A percentile compares a stretch with the other conserved stretches of the same genome.
Conservation (phyloP, 2,797 vertebrate species). For the Cryptoprocta ferox region DNA sequence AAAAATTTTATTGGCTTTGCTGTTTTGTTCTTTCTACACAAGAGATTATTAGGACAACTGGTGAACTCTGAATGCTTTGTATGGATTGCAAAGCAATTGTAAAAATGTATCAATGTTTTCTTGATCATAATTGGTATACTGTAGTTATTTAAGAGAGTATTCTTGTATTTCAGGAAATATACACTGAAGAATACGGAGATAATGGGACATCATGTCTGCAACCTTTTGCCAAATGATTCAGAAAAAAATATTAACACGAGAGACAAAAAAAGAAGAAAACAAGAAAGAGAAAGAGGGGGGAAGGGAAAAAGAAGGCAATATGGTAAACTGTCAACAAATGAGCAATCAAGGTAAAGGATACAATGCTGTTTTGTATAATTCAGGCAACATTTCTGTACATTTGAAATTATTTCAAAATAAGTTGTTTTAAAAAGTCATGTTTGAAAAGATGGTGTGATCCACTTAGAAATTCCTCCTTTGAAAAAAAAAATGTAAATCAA, state of each 20-base stretch:
- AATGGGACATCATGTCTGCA: conserved; percentile 4
- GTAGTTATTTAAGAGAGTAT: not conserved
- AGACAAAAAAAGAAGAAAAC: not conserved
- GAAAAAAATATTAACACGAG: not conserved
- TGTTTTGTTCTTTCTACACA: conserved; percentile 10
- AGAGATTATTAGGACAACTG: not conserved
- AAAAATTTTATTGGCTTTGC: not conserved
- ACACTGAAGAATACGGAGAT: not conserved
- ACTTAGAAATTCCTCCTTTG: conserved; percentile 34
- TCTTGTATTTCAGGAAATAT: not conserved
- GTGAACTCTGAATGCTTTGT: not conserved
- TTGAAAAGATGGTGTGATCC: not conserved
- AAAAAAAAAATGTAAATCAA: conserved; percentile 38
- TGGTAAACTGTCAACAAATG: conserved; percentile 15
- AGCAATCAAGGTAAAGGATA: not conserved
- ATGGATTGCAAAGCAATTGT: not conserved
- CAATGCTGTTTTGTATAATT: not conserved
- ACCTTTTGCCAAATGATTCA: not conserved
- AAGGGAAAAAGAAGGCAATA: not conserved
- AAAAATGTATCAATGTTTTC: conserved; percentile 6
- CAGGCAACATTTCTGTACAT: conserved; percentile 15
- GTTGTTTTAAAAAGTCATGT: conserved; percentile 9
- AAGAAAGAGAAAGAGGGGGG: not conserved
- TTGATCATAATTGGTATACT: not conserved
- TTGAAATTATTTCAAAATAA: conserved; percentile 56